Evolutionary conservation across 2,888 invertebrate species (phyloP).

Genomic region (Drosophila borborema): DNA sequence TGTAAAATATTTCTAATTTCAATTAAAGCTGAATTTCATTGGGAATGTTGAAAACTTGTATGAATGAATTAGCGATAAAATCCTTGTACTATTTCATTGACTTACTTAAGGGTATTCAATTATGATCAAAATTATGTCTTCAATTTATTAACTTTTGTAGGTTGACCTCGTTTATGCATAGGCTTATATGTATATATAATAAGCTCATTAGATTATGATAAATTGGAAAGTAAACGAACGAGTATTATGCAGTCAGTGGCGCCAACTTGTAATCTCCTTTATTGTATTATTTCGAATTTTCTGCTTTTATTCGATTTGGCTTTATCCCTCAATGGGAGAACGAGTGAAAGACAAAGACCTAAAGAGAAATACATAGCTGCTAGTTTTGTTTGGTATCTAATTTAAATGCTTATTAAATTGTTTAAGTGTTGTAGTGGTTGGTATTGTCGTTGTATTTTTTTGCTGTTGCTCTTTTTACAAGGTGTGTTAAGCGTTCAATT

Average conservation of each 20-base stretch:
- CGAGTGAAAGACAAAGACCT: background rate
- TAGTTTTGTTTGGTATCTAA: conserved; percentile 57
- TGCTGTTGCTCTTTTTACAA: conserved; percentile 10
- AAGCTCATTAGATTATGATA: background rate
- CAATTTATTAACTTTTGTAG: no score
- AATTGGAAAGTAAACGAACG: background rate
- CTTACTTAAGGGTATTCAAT: no score
- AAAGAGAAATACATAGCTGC: conserved; percentile 34
- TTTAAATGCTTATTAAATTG: conserved; percentile 55
- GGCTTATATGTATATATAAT: no score
- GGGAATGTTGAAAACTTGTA: no score
- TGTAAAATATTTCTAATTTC: no score
- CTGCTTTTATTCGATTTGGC: background rate
- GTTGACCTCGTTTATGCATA: no score
- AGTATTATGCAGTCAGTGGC: background rate
- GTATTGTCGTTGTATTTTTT: conserved; percentile 26
- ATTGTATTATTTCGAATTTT: background rate
- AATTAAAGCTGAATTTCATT: no score
- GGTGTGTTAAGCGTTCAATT: conserved; percentile 47
- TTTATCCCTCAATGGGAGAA: conserved; percentile 16
- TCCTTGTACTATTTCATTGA: no score
- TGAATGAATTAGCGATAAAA: no score
- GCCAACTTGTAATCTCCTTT: background rate
- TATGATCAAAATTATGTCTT: background rate
- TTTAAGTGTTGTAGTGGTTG: conserved; percentile 4